Percentiles rank a stretch among this genome's conserved stretches.
Conservation (phyloP, 2,888 invertebrate genomes). For the Aphidius colemani region DNA sequence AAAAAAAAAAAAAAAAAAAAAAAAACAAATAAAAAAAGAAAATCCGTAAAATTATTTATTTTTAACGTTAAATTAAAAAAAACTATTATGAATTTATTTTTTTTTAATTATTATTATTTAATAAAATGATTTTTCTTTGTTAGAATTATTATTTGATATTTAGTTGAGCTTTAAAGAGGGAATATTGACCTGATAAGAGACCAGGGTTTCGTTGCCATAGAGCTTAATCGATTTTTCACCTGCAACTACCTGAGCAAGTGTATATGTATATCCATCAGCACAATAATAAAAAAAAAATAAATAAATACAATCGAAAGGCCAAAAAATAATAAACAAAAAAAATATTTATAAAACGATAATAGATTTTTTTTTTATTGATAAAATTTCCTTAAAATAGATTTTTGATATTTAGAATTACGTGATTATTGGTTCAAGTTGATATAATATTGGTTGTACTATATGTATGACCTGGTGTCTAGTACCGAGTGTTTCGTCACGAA, state of each 20-base stretch:
- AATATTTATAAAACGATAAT: neutral
- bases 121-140: neutral
- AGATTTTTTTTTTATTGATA: neutral
- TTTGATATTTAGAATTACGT: conserved; percentile 8
- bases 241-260: neutral
- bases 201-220: conserved; percentile 51
- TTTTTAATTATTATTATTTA: neutral
- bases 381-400: neutral
- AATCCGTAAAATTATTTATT: neutral
- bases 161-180: neutral
- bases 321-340: too few relatives aligned
- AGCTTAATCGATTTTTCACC: conserved; percentile 46
- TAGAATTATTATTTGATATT: neutral
- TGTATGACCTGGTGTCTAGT: conserved; percentile 34
- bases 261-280: too few relatives aligned
- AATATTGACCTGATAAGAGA: conserved; percentile 48
- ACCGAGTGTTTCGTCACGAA: conserved; percentile 40
- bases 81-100: conserved; percentile 3
- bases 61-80: neutral
- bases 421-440: neutral
- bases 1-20: neutral
- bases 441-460: neutral
- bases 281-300: too few relatives aligned
- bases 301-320: too few relatives aligned
- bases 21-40: too few relatives aligned